A percentile compares a stretch with the other conserved stretches of the same genome.
Conservation (phyloP, 2,797 vertebrate species). For the Pipistrellus nathusii region DNA sequence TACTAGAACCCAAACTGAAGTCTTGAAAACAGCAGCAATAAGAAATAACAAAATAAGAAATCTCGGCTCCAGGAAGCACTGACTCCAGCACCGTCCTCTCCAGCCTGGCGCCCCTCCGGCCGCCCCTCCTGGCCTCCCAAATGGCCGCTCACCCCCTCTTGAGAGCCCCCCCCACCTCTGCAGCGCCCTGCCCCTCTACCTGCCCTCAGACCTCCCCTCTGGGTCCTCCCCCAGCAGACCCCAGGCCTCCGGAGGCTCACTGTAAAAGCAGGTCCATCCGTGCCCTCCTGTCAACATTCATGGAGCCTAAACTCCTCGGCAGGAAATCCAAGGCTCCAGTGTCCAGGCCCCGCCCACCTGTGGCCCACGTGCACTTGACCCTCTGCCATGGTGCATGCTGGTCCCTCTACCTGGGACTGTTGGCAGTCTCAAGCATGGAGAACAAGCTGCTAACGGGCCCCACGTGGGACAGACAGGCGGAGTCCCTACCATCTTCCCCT, state of each 20-base stretch:
- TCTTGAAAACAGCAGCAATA: conserved; percentile 64
- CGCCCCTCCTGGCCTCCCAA: neutral
- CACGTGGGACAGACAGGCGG: neutral
- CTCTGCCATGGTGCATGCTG: neutral
- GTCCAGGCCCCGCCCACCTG: neutral
- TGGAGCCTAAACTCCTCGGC: neutral
- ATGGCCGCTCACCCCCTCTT: neutral
- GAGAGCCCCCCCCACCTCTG: neutral
- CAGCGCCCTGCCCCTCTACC: neutral
- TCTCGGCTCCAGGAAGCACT: neutral
- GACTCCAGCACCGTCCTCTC: neutral
- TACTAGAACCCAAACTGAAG: conserved; percentile 69
- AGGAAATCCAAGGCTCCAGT: neutral
- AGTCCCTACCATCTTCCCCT: neutral
- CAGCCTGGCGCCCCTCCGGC: no score
- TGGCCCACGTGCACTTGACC: neutral
- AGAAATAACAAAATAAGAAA: conserved; percentile 15
- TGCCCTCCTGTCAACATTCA: neutral
- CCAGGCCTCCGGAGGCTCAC: neutral
- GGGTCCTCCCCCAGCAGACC: neutral
- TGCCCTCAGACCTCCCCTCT: neutral
- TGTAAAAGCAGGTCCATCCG: neutral
- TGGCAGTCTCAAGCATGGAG: neutral
- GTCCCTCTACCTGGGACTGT: neutral
- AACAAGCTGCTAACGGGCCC: neutral